phyloP scores from a whole-genome alignment of 2,797 vertebrate genomes.

The Scyliorhinus canicula region DNA sequence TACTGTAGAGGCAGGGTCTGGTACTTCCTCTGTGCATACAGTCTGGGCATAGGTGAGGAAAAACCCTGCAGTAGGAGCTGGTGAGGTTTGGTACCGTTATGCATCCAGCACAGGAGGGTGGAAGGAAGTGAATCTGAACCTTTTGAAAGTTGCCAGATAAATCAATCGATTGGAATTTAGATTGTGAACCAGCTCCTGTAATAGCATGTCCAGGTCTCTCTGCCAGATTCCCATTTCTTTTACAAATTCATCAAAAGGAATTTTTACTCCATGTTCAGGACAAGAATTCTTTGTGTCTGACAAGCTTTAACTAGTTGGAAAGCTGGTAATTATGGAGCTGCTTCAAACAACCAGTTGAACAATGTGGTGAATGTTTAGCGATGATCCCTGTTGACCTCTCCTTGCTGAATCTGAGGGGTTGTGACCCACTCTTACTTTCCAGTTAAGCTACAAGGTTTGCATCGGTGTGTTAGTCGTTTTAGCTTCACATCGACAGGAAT shows the following conservation, averaged over 20 bases:
- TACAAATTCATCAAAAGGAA: not conserved
- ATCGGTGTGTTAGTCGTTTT: not conserved
- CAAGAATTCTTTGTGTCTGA: not conserved
- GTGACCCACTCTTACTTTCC: not conserved
- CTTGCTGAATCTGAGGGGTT: not conserved
- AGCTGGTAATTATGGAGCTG: not conserved
- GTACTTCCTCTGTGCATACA: not conserved
- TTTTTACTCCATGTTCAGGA: not conserved
- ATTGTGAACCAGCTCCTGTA: not conserved
- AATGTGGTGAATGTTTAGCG: not conserved
- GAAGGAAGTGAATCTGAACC: not conserved
- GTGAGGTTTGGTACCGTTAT: not conserved
- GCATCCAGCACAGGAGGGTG: not conserved
- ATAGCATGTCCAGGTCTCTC: not conserved
- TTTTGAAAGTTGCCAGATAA: not conserved
- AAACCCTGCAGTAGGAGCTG: not conserved
- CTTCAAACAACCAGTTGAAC: not conserved
- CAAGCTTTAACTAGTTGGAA: not conserved
- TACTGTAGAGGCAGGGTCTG: not conserved
- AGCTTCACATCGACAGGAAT: not conserved
- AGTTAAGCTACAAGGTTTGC: not conserved
- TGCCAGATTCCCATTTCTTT: not conserved
- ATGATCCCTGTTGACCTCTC: not conserved
- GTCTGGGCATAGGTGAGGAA: not conserved
- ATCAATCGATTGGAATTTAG: constrained; percentile 6